Base-by-base conservation (phyloP, 2,797 vertebrate genomes). In the Sternotherus odoratus region DNA sequence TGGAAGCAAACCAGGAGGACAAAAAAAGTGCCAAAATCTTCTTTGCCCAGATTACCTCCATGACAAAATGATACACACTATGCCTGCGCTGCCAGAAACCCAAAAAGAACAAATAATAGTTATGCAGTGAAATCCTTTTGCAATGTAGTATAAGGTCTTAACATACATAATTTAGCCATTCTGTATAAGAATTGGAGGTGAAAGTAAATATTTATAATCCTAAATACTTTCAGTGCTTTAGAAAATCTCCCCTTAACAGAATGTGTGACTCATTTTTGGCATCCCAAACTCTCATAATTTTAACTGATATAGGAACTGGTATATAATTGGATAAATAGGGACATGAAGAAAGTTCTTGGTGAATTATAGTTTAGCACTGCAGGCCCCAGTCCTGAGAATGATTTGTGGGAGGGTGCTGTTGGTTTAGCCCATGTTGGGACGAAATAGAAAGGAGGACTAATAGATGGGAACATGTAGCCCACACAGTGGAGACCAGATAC, bases 301-400 rank as follows among this genome's bases (percentile, higher is more conserved):
- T 63, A 81, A 75, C 23, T n/a, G 33, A 84, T 53, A 78, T 49
- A 84, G 69, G 51, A 86, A 94, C 39, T 57, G 12, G 5, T 16
- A 16, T 8, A 36, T 56, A 91, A 43, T 23, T 86, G 49, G 53
- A 63, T 75, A 82, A 83, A 53, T 24, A 83, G 2, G 33, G 33
- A 66, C 46, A 77, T 53, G 21, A 49, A 3, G 3, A 7, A 87
- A 89, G 77, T 19, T 50, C 72, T 77, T 82, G 81, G 23, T 75
- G 53, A 3, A 16, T 85, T n/a, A 72, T 49, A 10, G 9, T 30
- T 89, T 78, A 94, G 81, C 5, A 81, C 2, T 4, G 33, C 53
- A 30, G 48, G 36, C 24, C 19, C 8, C 9, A 12, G 26, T 66
- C 12, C 86, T 83, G 26, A 60, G 78, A 87, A 66, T 5, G 3